Conservation (phyloP, 2,797 vertebrate species). For the Sebastes diaconus region DNA sequence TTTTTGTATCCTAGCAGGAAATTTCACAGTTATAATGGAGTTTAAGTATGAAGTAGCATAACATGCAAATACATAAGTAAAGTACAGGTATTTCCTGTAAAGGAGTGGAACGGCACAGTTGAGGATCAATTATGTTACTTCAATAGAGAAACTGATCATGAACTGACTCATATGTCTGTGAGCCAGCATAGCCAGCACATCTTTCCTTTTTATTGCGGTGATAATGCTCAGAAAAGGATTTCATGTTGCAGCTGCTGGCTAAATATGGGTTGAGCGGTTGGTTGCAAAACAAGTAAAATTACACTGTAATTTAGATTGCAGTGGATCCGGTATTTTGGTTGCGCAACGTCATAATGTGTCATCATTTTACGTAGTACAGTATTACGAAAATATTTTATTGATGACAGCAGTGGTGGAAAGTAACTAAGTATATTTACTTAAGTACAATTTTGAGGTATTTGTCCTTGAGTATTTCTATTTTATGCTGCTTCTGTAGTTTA, state of each 20-base stretch:
- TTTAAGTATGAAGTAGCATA: not conserved
- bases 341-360: not conserved
- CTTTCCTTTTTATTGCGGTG: not conserved
- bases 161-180: conserved; percentile 2
- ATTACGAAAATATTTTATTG: not conserved
- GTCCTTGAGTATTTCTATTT: not conserved
- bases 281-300: conserved; percentile 50
- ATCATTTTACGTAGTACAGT: not conserved
- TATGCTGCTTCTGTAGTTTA: not conserved
- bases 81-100: no score
- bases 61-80: not conserved
- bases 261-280: conserved; percentile 13
- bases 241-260: not conserved
- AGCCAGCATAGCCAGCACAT: not conserved
- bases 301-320: not conserved
- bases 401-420: not conserved
- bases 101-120: not conserved
- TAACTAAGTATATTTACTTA: not conserved
- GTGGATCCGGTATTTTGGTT: not conserved
- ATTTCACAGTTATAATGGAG: not conserved
- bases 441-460: not conserved
- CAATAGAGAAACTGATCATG: not conserved
- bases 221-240: not conserved
- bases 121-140: not conserved
- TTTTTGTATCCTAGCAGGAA: no score